Conservation (phyloP, 2,888 invertebrate genomes). For the Xestia sexstrigata region DNA sequence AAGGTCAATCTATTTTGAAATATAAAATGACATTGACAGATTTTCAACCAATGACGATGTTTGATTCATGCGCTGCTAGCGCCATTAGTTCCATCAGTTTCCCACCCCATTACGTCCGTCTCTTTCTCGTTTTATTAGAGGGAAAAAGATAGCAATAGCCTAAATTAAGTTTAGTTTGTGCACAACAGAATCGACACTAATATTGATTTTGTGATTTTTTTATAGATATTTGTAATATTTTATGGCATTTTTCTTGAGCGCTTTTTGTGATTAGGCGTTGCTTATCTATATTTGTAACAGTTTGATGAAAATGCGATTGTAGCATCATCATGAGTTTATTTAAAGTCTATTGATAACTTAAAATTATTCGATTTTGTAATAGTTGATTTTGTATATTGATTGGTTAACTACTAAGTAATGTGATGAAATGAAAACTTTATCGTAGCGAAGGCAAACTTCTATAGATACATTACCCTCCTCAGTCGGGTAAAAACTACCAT, state of each 20-base stretch:
- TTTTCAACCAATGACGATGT: too few relatives aligned
- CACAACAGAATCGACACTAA: too few relatives aligned
- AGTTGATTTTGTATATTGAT: background rate
- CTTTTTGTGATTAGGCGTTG: constrained; percentile 36
- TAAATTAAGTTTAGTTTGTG: too few relatives aligned
- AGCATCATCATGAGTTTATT: constrained; percentile 1
- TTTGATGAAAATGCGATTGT: background rate
- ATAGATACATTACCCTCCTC: too few relatives aligned
- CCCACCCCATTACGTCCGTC: too few relatives aligned
- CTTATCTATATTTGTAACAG: constrained; percentile 18
- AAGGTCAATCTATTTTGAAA: too few relatives aligned
- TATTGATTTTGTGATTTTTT: constrained; percentile 40
- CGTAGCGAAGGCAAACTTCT: constrained; percentile 19
- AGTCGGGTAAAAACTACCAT: background rate
- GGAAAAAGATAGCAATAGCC: too few relatives aligned
- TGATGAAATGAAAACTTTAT: constrained; percentile 15
- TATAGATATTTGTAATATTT: constrained; percentile 45
- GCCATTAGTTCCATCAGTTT: too few relatives aligned
- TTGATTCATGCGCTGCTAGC: too few relatives aligned
- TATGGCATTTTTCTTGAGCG: constrained; percentile 66
- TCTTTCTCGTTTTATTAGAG: too few relatives aligned
- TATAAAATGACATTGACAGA: too few relatives aligned
- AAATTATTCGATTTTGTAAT: background rate
- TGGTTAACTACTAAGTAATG: constrained; percentile 11
- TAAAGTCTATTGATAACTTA: background rate